These are phyloP conservation scores for Sander lucioperca DNA, from an alignment of 2,113 vertebrate species.

Conservation along the genomic window DNA sequence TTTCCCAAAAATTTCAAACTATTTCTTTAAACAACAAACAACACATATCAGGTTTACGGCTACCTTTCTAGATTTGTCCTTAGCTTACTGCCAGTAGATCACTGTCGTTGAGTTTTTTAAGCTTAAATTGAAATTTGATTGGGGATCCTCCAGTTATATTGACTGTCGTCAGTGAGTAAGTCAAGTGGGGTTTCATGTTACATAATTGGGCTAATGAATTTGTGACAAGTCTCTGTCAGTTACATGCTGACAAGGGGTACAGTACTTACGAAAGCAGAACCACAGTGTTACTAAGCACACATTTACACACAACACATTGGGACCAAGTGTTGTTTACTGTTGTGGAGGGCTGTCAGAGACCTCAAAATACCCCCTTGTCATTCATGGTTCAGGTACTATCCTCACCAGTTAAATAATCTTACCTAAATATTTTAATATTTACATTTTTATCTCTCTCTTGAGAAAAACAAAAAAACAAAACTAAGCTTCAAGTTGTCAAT, in stretches of 20 bases:
- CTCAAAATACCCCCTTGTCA: slow-evolving; percentile 77
- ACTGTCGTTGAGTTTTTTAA: background rate
- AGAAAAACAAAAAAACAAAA: slow-evolving; percentile 82
- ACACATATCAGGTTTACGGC: background rate
- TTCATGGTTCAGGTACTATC: slow-evolving; percentile 83
- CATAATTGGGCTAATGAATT: slow-evolving; percentile 30
- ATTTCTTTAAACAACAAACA: slow-evolving; percentile 6
- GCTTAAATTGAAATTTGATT: background rate
- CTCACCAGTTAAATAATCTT: slow-evolving; percentile 89
- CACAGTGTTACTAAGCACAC: slow-evolving; percentile 82
- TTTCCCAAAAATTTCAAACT: slow-evolving; percentile 5
- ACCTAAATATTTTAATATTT: slow-evolving; percentile 90
- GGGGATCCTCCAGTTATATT: slow-evolving; percentile 8
- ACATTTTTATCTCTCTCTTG: slow-evolving; percentile 89
- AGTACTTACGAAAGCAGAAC: slow-evolving; percentile 83
- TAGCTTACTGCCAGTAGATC: slow-evolving; percentile 3
- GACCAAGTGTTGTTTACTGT: slow-evolving; percentile 72
- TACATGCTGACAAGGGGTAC: slow-evolving; percentile 76
- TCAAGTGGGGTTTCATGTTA: slow-evolving; percentile 30
- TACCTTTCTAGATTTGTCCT: slow-evolving; percentile 5
- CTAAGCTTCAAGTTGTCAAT: slow-evolving; percentile 91
- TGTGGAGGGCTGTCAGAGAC: slow-evolving; percentile 75
- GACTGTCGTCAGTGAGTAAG: slow-evolving; percentile 11
- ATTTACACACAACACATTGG: slow-evolving; percentile 75
- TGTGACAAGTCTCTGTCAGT: slow-evolving; percentile 67